Conservation (phyloP, 2,888 invertebrate genomes). For the Choreutis nemorana region DNA sequence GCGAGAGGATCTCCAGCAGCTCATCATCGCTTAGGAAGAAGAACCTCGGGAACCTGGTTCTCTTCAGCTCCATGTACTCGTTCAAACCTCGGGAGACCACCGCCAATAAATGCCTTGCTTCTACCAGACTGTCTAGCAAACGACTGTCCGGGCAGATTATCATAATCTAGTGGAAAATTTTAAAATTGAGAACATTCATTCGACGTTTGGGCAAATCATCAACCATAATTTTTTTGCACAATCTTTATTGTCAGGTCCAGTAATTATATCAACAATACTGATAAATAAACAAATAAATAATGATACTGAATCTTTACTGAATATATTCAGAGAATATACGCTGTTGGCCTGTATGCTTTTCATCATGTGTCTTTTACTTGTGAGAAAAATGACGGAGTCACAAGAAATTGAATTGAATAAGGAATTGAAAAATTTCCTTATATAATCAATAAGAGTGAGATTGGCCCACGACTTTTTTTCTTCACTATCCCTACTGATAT, state of each 20-base stretch:
- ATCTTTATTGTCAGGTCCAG: neutral
- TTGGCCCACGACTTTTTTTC: too few species aligned
- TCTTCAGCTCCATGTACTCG: conserved; percentile 80
- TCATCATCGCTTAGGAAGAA: conserved; percentile 88
- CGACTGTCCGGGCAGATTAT: conserved; percentile 69
- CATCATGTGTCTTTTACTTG: too few species aligned
- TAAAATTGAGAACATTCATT: neutral
- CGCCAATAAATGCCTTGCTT: conserved; percentile 74
- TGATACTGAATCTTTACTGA: neutral
- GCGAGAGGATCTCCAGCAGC: conserved; percentile 80
- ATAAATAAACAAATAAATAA: neutral
- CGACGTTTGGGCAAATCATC: neutral
- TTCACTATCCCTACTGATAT: too few species aligned
- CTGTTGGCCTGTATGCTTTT: neutral
- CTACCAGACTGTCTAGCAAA: conserved; percentile 73
- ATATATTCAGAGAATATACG: neutral
- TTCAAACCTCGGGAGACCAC: conserved; percentile 79
- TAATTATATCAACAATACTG: neutral
- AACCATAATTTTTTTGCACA: neutral
- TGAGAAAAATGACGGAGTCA: too few species aligned
- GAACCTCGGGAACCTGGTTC: conserved; percentile 77
- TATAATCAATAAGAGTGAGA: too few species aligned
- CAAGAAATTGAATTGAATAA: too few species aligned
- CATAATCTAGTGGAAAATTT: conserved; percentile 52
- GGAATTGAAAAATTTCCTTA: too few species aligned